A percentile compares a stretch with the other conserved stretches of the same genome.
These are phyloP conservation scores for Epinotia ramella DNA, from an alignment of 2,888 invertebrate genomes.

Conservation along the genomic window DNA sequence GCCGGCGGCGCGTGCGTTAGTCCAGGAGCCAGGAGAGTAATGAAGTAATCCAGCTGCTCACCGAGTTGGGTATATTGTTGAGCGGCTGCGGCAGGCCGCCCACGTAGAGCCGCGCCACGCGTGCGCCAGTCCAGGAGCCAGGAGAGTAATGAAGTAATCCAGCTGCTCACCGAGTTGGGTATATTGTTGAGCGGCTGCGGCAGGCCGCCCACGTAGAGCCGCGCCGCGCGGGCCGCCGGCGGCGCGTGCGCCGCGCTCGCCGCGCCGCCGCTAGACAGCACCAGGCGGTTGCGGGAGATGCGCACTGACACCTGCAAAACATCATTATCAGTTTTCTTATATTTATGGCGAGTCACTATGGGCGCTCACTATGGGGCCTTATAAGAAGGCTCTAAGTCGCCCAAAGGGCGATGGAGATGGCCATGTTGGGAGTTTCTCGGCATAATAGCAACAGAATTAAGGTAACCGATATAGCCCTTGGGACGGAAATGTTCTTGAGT, in stretches of 20 bases:
- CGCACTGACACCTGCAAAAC: slow-evolving; percentile 85
- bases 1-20: slow-evolving; percentile 72
- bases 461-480: too few relatives aligned
- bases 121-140: slow-evolving; percentile 52
- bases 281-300: slow-evolving; percentile 86
- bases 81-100: slow-evolving; percentile 88
- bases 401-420: too few relatives aligned
- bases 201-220: slow-evolving; percentile 92
- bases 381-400: too few relatives aligned
- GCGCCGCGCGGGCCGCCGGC: slow-evolving; percentile 79
- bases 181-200: slow-evolving; percentile 75
- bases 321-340: too few relatives aligned
- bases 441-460: too few relatives aligned
- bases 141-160: too few relatives aligned
- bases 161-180: slow-evolving; percentile 63
- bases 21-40: too few relatives aligned
- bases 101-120: slow-evolving; percentile 89
- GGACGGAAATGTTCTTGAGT: too few relatives aligned
- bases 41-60: slow-evolving; percentile 45
- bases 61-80: slow-evolving; percentile 67
- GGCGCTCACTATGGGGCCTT: too few relatives aligned
- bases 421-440: too few relatives aligned
- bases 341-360: too few relatives aligned
- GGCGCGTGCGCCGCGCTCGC: slow-evolving; percentile 82
- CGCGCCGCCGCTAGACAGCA: slow-evolving; percentile 82